Conservation (phyloP, 2,797 vertebrate species). For the Takifugu rubripes region DNA sequence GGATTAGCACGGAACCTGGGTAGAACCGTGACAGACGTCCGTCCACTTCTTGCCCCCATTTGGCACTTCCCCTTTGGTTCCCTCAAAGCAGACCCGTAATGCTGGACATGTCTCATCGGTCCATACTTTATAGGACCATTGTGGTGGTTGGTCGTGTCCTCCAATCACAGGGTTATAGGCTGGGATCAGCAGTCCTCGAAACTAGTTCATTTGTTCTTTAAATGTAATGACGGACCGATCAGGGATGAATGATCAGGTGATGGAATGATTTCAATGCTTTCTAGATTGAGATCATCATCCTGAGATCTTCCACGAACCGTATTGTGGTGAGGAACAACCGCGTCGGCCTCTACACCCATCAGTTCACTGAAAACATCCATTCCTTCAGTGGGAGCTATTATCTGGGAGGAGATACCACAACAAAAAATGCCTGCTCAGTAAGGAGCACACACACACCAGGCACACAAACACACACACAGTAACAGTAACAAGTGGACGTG, state of each 20-base stretch:
- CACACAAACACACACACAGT: background rate
- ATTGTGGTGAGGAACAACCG: conserved; percentile 82
- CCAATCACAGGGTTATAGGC: no score
- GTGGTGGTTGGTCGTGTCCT: no score
- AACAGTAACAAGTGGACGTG: background rate
- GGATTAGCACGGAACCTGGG: no score
- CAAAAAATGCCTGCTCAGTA: conserved; percentile 80
- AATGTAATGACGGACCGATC: background rate
- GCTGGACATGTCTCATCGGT: no score
- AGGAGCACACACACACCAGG: background rate
- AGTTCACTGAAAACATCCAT: conserved; percentile 64
- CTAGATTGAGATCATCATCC: conserved; percentile 76
- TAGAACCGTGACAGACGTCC: no score
- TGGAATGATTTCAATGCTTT: conserved; percentile 19
- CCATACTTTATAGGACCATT: no score
- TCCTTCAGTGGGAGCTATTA: conserved; percentile 73
- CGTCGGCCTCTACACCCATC: conserved; percentile 65
- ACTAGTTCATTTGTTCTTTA: no score
- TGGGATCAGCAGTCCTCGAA: no score
- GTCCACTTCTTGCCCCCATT: no score
- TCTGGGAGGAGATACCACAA: conserved; percentile 83
- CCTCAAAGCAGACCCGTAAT: no score
- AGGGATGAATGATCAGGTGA: background rate
- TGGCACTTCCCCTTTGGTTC: no score
- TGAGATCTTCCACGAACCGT: conserved; percentile 48